These are phyloP conservation scores for Cryptocheilus praepositus DNA, from an alignment of 2,888 invertebrate genomes.

Conservation along the genomic window DNA sequence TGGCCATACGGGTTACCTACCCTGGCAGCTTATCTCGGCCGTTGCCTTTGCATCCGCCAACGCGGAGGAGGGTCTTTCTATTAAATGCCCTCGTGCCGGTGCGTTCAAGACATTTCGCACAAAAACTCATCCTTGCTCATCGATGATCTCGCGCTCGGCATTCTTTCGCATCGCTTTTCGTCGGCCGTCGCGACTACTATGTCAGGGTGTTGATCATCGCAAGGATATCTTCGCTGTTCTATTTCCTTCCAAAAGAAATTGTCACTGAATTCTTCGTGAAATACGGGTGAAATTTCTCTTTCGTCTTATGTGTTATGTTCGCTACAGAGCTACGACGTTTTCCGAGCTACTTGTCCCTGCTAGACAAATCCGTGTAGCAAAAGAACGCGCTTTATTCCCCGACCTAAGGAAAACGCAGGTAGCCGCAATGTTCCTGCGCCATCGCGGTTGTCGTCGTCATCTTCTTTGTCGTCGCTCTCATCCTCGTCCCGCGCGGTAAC, in stretches of 20 bases:
- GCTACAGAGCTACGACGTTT: not conserved
- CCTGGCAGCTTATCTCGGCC: constrained; percentile 13
- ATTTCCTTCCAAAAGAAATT: no score
- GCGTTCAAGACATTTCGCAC: constrained; percentile 11
- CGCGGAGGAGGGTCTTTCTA: constrained; percentile 5
- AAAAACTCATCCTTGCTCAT: constrained; percentile 21
- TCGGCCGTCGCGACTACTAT: no score
- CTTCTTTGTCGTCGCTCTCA: constrained; percentile 33
- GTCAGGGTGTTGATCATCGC: no score
- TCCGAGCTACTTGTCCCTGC: not conserved
- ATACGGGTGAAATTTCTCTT: no score
- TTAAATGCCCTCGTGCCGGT: not conserved
- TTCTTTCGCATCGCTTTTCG: not conserved
- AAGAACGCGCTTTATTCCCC: constrained; percentile 23
- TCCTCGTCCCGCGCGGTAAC: constrained; percentile 44
- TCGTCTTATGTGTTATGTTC: no score
- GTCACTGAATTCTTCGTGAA: no score
- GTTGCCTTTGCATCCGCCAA: constrained; percentile 8
- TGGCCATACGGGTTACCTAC: constrained; percentile 16
- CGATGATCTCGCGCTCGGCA: no score
- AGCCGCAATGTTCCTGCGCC: constrained; percentile 38
- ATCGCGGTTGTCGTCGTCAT: constrained; percentile 30
- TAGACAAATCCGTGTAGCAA: constrained; percentile 19
- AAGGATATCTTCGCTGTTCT: no score
- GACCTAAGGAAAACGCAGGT: constrained; percentile 16